These are phyloP conservation scores for Trichoplusia ni DNA, from an alignment of 1,140 invertebrate species.

Conservation along the genomic window DNA sequence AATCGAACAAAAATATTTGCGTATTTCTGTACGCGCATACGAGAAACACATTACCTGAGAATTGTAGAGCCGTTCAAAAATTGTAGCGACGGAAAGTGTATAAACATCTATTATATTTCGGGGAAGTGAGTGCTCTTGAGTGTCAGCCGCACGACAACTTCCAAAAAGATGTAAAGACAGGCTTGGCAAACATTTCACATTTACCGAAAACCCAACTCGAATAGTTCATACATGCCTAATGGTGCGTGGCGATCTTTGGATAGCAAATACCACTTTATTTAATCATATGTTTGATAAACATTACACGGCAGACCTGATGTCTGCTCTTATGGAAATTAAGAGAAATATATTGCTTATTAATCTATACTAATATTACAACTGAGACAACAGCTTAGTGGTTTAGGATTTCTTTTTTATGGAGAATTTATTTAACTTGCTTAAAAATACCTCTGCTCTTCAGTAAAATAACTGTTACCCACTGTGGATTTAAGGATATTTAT, in stretches of 20 bases:
- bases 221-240: conserved; percentile 35
- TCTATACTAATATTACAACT: too few relatives aligned
- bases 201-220: conserved; percentile 15
- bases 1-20: conserved; percentile 5
- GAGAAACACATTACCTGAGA: neutral
- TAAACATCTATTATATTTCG: neutral
- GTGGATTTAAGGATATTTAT: too few relatives aligned
- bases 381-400: too few relatives aligned
- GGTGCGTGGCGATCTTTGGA: conserved; percentile 28
- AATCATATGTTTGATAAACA: conserved; percentile 35
- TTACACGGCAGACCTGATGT: conserved; percentile 4
- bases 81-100: neutral
- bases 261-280: conserved; percentile 27
- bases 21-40: neutral
- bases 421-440: too few relatives aligned
- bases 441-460: too few relatives aligned
- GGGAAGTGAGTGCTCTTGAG: conserved; percentile 29
- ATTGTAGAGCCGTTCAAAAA: neutral
- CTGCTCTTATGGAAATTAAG: conserved; percentile 11
- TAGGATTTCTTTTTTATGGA: too few relatives aligned
- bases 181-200: conserved; percentile 32
- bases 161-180: conserved; percentile 28
- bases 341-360: too few relatives aligned
- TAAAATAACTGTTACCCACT: too few relatives aligned
- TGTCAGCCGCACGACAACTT: conserved; percentile 17